Evolutionary conservation across 2,113 vertebrate species (phyloP).

Genomic region (Cheilinus undulatus): DNA sequence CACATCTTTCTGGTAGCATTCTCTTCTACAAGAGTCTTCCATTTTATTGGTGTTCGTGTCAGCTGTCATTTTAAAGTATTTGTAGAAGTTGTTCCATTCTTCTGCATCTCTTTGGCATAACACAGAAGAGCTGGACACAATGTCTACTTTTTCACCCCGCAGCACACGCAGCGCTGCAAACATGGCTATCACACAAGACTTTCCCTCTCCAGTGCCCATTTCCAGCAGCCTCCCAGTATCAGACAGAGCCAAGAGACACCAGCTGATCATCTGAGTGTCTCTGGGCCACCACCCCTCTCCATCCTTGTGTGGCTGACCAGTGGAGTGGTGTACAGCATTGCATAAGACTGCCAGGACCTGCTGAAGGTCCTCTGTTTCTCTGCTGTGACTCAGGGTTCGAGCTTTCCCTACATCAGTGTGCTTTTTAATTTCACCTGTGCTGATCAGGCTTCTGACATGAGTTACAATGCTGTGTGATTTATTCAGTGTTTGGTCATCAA

Average conservation of each 20-base stretch:
- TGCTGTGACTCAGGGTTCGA: background rate
- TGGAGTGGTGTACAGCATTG: slow-evolving; percentile 15
- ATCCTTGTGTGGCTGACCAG: background rate
- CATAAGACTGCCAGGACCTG: slow-evolving; percentile 19
- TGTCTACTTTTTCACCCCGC: slow-evolving; percentile 37
- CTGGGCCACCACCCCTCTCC: slow-evolving; percentile 24
- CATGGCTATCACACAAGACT: slow-evolving; percentile 52
- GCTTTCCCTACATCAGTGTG: slow-evolving; percentile 13
- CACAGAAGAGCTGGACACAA: slow-evolving; percentile 27
- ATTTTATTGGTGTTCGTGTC: slow-evolving; percentile 44
- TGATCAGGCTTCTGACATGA: slow-evolving; percentile 24
- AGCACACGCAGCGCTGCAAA: slow-evolving; percentile 30
- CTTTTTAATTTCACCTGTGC: slow-evolving; percentile 17
- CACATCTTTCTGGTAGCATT: slow-evolving; percentile 47
- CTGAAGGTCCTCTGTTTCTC: slow-evolving; percentile 8
- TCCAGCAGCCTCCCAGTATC: slow-evolving; percentile 39
- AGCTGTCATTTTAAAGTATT: slow-evolving; percentile 16
- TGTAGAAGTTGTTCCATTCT: background rate
- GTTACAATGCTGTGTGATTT: background rate
- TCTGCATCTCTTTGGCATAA: slow-evolving; percentile 50
- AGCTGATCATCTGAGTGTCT: slow-evolving; percentile 25
- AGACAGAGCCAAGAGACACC: slow-evolving; percentile 38
- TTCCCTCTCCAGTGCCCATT: slow-evolving; percentile 53
- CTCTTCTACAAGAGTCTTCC: background rate
- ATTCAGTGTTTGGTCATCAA: slow-evolving; percentile 40